Evolutionary conservation across 2,797 vertebrate genomes (phyloP), one percentile per base, ranked within the genome.

Genomic region (Oreortyx pictus): DNA sequence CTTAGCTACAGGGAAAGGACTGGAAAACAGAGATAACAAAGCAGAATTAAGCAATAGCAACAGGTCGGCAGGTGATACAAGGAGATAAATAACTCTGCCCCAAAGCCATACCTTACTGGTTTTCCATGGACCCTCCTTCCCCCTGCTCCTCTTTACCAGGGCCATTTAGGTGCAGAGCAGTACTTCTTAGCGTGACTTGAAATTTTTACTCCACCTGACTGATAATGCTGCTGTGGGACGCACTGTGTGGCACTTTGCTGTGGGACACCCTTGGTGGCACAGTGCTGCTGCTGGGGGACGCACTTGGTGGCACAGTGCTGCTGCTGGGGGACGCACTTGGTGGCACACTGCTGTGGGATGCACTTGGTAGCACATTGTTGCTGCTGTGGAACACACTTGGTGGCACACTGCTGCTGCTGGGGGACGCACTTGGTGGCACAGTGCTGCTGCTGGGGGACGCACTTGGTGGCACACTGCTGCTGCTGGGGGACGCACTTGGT

Each of bases 141-240:
- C 41, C 43, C 10, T 0, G 0, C 8, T 16, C 3, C 16, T 35
- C 29, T 29, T 67, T 72, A 95, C 93, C 94, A 96, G 17, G 93
- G 94, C 88, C 94, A 92, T 41, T 89, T 91, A 57, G 93, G n/a
- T 0, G 86, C 93, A 2, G 93, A 95, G 82, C 62, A 25, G 62
- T 68, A 92, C 7, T 93, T 94, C 4, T 91, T 92, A 9, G 37
- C 13, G 3, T 94, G 93, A 35, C 82, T 94, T 1, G 91, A 96
- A 49, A 95, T 52, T 60, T 96, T 95, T 9, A 95, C 85, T 14
- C 52, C 65, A 1, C 82, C 68, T 0, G 57, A 10, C 6, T 82
- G 89, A 14, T 7, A 13, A 2, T 67, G 64, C 62, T 79, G 81
- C 8, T 72, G 60, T 7, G 41, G 27, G 1, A 49, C 16, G 5